Evolutionary conservation across 2,888 invertebrate species (phyloP).

Genomic region (Thymelicus acteon): DNA sequence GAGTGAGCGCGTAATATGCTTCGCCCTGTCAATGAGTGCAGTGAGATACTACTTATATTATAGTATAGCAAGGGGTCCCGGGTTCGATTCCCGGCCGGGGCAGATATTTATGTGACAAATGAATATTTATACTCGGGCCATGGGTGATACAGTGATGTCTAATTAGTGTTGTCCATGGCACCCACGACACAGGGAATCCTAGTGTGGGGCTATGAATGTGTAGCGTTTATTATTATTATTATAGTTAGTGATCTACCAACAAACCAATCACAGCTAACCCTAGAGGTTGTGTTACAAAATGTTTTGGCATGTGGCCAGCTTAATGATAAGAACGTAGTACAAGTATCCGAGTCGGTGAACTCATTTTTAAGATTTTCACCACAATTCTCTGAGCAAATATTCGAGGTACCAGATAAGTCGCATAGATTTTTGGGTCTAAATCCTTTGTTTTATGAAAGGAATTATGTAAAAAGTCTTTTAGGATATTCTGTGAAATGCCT

Average conservation of each 20-base stretch:
- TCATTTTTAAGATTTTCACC: constrained; percentile 33
- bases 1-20: no score
- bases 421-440: constrained; percentile 67
- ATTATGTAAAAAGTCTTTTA: constrained; percentile 42
- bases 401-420: constrained; percentile 62
- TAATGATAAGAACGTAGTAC: constrained; percentile 31
- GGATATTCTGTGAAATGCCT: neutral
- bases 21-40: no score
- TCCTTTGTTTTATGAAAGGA: constrained; percentile 61
- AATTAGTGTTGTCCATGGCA: no score
- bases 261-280: neutral
- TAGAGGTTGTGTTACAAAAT: neutral
- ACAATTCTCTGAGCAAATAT: constrained; percentile 32
- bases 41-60: no score
- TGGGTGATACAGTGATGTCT: no score
- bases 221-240: no score
- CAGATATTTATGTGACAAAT: no score
- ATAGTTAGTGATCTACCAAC: neutral
- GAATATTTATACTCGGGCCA: no score
- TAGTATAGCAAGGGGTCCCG: no score
- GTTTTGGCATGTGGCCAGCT: constrained; percentile 26
- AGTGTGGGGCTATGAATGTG: no score
- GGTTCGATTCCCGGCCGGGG: no score
- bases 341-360: constrained; percentile 27
- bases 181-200: no score